Evolutionary conservation across 2,113 vertebrate genomes (phyloP).

Genomic region (Setophaga petechia): DNA sequence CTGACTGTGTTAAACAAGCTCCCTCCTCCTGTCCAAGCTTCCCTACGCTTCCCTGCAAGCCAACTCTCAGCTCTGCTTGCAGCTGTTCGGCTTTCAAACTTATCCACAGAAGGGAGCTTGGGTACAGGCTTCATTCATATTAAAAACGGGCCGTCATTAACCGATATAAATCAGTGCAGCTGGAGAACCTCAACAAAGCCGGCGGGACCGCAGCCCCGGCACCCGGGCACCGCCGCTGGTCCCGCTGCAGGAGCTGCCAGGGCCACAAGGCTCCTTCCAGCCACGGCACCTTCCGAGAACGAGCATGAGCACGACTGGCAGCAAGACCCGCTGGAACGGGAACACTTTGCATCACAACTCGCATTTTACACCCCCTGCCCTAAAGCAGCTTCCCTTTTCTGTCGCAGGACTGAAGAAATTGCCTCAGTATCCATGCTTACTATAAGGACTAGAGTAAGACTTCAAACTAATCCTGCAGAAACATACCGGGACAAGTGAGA

Average conservation of each 20-base stretch:
- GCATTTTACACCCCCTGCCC: neutral
- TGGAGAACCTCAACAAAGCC: fast-evolving
- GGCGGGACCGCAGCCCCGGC: fast-evolving
- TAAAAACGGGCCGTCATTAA: fast-evolving
- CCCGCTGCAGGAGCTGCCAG: neutral
- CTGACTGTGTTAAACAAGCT: neutral
- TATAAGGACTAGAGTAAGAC: neutral
- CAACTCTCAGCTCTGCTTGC: neutral
- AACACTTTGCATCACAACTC: neutral
- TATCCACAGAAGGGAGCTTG: neutral
- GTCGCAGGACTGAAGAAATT: neutral
- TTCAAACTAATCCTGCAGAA: neutral
- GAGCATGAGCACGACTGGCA: neutral
- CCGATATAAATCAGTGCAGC: neutral
- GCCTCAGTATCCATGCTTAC: fast-evolving
- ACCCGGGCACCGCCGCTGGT: no score
- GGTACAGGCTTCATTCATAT: neutral
- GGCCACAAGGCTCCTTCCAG: neutral
- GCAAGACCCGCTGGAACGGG: no score
- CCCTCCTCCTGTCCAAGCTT: neutral
- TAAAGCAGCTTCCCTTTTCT: neutral
- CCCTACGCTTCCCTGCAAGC: neutral
- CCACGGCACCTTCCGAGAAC: neutral
- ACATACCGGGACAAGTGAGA: fast-evolving
- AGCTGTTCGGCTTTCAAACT: neutral